Evolutionary conservation across 2,888 invertebrate genomes (phyloP).

Genomic region (Phasia obesa): DNA sequence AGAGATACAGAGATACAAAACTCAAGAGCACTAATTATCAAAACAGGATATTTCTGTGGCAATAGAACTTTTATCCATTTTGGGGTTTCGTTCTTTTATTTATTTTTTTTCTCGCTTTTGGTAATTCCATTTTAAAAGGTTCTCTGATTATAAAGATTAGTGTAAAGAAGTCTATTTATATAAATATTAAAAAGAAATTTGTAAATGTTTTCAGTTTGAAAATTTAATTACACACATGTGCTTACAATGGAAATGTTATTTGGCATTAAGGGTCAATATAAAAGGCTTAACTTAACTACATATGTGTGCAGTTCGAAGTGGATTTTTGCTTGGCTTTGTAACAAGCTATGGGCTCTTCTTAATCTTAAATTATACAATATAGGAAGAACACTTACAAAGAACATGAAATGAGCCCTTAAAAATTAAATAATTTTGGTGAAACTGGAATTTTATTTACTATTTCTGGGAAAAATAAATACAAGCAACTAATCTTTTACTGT

Average conservation of each 20-base stretch:
- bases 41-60: constrained; percentile 56
- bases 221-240: constrained; percentile 32
- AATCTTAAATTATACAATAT: too few relatives aligned
- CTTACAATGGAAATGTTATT: constrained; percentile 19
- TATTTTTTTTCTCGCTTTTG: not conserved
- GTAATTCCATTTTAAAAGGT: constrained; percentile 10
- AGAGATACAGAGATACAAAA: constrained; percentile 44
- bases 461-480: too few relatives aligned
- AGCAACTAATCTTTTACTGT: too few relatives aligned
- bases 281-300: too few relatives aligned
- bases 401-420: too few relatives aligned
- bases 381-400: too few relatives aligned
- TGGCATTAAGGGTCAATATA: constrained; percentile 2
- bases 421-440: too few relatives aligned
- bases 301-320: too few relatives aligned
- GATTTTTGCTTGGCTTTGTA: too few relatives aligned
- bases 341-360: too few relatives aligned
- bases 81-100: not conserved
- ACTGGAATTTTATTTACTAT: too few relatives aligned
- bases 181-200: constrained; percentile 26
- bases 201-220: constrained; percentile 36
- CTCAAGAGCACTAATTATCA: constrained; percentile 61
- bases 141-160: not conserved
- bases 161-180: not conserved
- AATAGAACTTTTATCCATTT: constrained; percentile 40